phyloP scores from a whole-genome alignment of 2,113 vertebrate species.

The Poicephalus meyeri region DNA sequence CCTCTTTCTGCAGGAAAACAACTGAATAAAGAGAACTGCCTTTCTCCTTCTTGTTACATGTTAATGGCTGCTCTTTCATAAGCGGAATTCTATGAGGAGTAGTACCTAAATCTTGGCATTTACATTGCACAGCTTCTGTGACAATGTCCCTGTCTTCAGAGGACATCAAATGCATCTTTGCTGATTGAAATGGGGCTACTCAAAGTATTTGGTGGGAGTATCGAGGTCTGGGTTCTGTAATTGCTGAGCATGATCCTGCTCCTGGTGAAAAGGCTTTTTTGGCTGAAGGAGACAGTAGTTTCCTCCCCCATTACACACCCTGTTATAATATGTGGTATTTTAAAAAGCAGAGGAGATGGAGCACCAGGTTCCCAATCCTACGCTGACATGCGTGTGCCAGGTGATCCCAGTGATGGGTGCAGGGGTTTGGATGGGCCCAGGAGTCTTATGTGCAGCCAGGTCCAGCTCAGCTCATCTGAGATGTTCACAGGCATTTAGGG shows the following conservation, averaged over 20 bases:
- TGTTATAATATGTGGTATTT: not conserved
- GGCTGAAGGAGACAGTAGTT: not conserved
- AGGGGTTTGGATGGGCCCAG: not conserved
- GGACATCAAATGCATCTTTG: not conserved
- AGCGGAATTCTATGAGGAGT: not conserved
- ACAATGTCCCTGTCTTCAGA: rapidly evolving
- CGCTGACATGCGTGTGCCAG: not conserved
- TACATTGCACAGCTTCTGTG: not conserved
- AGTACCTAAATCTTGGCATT: not conserved
- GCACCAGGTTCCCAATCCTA: not conserved
- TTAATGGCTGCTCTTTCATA: not conserved
- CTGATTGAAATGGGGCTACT: not conserved
- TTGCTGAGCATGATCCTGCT: rapidly evolving
- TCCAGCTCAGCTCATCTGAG: not conserved
- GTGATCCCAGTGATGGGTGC: not conserved
- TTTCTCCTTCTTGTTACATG: not conserved
- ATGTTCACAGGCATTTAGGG: not conserved
- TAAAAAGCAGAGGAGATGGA: not conserved
- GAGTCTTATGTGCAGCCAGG: not conserved
- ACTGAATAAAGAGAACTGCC: not conserved
- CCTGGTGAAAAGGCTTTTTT: not conserved
- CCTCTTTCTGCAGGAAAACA: not conserved
- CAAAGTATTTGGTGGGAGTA: not conserved
- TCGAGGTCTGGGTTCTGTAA: not conserved
- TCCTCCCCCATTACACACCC: not conserved